phyloP scores from a whole-genome alignment of 2,113 vertebrate species.

The Macaca nemestrina region DNA sequence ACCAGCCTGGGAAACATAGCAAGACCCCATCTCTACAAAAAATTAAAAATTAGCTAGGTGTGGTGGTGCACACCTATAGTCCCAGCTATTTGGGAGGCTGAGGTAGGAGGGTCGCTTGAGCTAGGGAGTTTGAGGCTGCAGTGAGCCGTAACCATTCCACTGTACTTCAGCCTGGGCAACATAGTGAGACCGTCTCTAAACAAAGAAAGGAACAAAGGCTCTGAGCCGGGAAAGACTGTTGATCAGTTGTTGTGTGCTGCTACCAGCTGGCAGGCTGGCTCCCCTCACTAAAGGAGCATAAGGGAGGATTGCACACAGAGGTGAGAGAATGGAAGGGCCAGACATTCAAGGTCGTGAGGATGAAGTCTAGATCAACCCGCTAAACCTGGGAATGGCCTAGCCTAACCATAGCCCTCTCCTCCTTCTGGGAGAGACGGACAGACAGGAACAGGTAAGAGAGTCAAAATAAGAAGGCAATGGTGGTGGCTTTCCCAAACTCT shows the following conservation, averaged over 20 bases:
- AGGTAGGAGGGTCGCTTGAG: background rate
- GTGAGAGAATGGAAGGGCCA: rapidly evolving
- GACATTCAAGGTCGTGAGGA: background rate
- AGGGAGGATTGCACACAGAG: background rate
- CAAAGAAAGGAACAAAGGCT: too few relatives aligned
- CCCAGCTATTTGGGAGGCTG: background rate
- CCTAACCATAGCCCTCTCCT: too few relatives aligned
- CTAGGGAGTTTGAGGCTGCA: background rate
- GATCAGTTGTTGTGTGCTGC: background rate
- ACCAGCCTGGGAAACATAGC: background rate
- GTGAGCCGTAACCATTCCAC: background rate
- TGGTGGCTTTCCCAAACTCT: background rate
- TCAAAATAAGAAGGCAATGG: background rate
- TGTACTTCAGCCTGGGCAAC: too few relatives aligned
- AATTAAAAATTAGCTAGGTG: background rate
- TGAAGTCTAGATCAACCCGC: background rate
- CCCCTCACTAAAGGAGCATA: background rate
- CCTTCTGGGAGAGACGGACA: rapidly evolving
- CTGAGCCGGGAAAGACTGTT: background rate
- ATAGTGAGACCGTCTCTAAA: too few relatives aligned
- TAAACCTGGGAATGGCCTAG: background rate
- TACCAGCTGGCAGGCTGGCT: background rate
- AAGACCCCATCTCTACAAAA: background rate
- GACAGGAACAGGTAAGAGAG: rapidly evolving
- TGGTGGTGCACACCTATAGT: background rate